A percentile compares a stretch with the other conserved stretches of the same genome.
Evolutionary conservation across 2,797 vertebrate species (phyloP).

Genomic region (Pseudopleuronectes americanus): DNA sequence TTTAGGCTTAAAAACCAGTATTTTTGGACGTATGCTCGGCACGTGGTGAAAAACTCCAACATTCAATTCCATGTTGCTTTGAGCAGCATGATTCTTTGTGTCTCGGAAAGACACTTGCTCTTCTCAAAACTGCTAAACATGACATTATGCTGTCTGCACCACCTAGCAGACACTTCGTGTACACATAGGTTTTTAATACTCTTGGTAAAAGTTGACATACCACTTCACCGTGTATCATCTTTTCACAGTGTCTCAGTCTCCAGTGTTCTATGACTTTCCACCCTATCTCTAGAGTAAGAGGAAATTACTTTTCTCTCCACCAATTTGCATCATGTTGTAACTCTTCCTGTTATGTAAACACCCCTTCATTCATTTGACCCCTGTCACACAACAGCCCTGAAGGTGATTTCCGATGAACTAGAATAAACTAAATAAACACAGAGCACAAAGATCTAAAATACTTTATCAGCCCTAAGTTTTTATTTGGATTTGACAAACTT

Average conservation of each 20-base stretch:
- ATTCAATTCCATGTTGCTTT: not conserved
- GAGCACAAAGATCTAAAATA: too few relatives aligned
- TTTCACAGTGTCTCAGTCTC: not conserved
- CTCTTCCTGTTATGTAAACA: constrained; percentile 33
- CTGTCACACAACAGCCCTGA: not conserved
- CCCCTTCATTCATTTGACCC: not conserved
- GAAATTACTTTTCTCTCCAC: constrained; percentile 30
- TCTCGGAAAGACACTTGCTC: not conserved
- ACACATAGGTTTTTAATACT: too few relatives aligned
- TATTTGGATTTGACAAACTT: too few relatives aligned
- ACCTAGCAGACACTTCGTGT: too few relatives aligned
- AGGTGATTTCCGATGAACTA: not conserved
- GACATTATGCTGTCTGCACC: not conserved
- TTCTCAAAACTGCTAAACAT: too few relatives aligned
- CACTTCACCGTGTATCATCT: not conserved
- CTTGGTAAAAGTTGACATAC: too few relatives aligned
- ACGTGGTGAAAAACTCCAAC: not conserved
- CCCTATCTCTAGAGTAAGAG: constrained; percentile 4
- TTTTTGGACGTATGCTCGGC: too few relatives aligned
- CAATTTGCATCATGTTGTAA: constrained; percentile 31
- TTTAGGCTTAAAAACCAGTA: too few relatives aligned
- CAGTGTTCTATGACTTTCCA: not conserved
- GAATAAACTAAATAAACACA: not conserved
- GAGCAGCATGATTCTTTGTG: not conserved
- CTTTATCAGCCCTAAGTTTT: too few relatives aligned